Conservation (phyloP, 37 sponge, comb jelly and placozoan species). For the Chondrilla cf. caribensis region DNA sequence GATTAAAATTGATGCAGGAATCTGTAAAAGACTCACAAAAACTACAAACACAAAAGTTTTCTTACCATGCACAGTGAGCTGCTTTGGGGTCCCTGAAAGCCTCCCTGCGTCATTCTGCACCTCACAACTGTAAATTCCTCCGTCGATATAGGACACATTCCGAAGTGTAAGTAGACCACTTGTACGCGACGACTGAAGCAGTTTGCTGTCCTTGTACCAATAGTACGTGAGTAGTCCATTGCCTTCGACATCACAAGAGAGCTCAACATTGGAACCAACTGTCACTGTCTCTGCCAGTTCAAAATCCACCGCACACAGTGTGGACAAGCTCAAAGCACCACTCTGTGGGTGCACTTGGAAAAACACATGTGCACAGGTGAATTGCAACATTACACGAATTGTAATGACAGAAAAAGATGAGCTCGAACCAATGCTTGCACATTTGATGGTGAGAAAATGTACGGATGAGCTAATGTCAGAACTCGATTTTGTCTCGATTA, state of each 20-base stretch:
- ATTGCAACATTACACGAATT: not conserved
- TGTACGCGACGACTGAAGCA: not conserved
- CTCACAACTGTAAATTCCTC: conserved; percentile 7
- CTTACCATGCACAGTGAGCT: not conserved
- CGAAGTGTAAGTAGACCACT: not conserved
- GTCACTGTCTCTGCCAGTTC: not conserved
- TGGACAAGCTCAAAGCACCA: not conserved
- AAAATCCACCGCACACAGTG: not conserved
- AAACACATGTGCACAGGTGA: not conserved
- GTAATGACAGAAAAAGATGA: too few relatives aligned
- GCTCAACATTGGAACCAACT: conserved; percentile 3
- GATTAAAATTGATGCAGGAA: too few relatives aligned
- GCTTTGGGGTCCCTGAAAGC: not conserved
- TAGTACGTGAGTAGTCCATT: not conserved
- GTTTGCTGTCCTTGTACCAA: not conserved
- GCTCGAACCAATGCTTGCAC: too few relatives aligned
- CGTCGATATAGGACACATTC: not conserved
- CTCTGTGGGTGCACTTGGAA: not conserved
- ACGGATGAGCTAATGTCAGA: not conserved
- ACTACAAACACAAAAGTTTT: too few relatives aligned
- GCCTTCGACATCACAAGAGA: not conserved
- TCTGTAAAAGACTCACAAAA: too few relatives aligned
- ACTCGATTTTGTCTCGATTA: not conserved
- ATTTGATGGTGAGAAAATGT: too few relatives aligned
- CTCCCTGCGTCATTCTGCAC: not conserved